Base-by-base conservation (phyloP, 2,888 invertebrate species). In the Conistra vaccinii region DNA sequence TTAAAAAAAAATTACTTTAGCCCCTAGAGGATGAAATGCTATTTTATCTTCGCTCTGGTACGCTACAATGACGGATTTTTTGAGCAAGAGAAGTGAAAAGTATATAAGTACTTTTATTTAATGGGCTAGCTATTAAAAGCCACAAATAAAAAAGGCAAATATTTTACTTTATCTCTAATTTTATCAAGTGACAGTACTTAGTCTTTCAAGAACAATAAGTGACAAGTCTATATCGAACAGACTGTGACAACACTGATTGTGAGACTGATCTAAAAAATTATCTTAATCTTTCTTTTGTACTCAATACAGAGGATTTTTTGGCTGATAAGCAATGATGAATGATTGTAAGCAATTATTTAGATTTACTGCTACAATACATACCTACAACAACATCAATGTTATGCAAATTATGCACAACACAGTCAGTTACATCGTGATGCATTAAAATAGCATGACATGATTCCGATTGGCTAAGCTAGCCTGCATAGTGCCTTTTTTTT, bases 301-400 rank as follows among this genome's bases (percentile, higher is more conserved):
- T 42, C 32, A 53, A 77, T 32, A 48, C 12, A 26, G 23, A 62
- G 14, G 61, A 72, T 57, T 66, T 57, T 32, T 17, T 14, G 17
- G 14, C 14, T 51, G 80, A 78, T 81, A 69, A 76, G 23, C 17
- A 48, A 63, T 75, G 80, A 80, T 70, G n/a, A 67, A 42, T 67
- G 58, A 66, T 12, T 53, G 42, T 35, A 10, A 2, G 42, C n/a
- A 12, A 23, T 45, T 61, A 69, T 48, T 76, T 39, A 35, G 29
- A 69, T 61, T 53, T 29, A n/a, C 5, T 53, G 45, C 48, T 20
- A 2, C 0, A 20, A 20, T 48, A 48, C 48, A 20, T 48, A 48
- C 20, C 48, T 7, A 23, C 23, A 48, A 23, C 9, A 23, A 23
- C 9, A 48, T 20, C 7, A 48, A 48, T 48, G 9, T 23, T 48